Evolutionary conservation across 2,113 vertebrate genomes (phyloP).

Genomic region (Nycticorax nycticorax): DNA sequence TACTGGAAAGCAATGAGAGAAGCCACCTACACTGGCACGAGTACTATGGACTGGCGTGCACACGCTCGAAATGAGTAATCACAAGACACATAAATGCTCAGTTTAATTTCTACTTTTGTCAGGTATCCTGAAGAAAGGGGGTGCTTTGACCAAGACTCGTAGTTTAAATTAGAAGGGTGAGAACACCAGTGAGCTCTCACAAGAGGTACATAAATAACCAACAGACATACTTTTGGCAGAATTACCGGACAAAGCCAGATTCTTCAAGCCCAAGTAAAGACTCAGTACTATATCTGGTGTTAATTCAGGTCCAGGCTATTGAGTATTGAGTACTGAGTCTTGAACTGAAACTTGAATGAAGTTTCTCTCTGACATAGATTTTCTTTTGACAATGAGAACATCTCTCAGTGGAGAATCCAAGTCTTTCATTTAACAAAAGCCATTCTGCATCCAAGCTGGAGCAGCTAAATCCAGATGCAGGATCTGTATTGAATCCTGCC

Average conservation of each 20-base stretch:
- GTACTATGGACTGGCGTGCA: fast-evolving
- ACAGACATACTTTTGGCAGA: not conserved
- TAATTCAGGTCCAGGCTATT: no score
- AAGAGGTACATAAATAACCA: not conserved
- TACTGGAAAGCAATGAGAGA: not conserved
- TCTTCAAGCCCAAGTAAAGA: not conserved
- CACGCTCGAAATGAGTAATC: not conserved
- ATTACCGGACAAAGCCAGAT: not conserved
- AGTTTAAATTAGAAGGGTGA: not conserved
- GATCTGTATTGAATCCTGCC: not conserved
- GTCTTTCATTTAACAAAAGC: not conserved
- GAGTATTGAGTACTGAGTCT: not conserved
- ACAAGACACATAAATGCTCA: not conserved
- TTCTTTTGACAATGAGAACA: not conserved
- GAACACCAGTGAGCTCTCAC: not conserved
- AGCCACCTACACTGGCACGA: not conserved
- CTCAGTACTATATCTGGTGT: no score
- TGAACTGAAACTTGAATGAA: not conserved
- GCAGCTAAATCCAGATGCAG: not conserved
- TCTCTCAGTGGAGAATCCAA: not conserved
- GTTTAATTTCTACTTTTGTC: not conserved
- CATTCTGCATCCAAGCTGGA: not conserved
- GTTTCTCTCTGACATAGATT: not conserved
- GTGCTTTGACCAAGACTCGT: not conserved
- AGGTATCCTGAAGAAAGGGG: not conserved